Conservation (phyloP, 2,888 invertebrate species). For the Thecophora atra region DNA sequence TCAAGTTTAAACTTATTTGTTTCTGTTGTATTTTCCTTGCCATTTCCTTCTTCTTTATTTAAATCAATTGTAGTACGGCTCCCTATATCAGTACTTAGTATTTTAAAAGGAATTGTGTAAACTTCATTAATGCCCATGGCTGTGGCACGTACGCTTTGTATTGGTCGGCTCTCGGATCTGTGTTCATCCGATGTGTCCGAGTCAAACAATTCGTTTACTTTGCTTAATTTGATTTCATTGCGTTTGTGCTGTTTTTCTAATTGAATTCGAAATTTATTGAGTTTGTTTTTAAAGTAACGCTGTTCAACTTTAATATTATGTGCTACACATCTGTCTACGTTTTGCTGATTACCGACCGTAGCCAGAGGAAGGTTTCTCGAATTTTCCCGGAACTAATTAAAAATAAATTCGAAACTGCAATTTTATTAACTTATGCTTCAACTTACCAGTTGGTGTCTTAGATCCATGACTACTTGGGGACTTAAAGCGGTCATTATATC, state of each 20-base stretch:
- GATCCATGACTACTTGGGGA: constrained; percentile 64
- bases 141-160: constrained; percentile 56
- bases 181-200: constrained; percentile 44
- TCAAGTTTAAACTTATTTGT: constrained; percentile 13
- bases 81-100: constrained; percentile 46
- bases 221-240: constrained; percentile 39
- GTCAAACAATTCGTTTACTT: background rate
- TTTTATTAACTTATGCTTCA: background rate
- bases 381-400: constrained; percentile 56
- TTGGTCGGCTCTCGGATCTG: constrained; percentile 54
- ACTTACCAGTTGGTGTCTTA: constrained; percentile 63
- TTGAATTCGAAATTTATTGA: constrained; percentile 62
- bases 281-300: constrained; percentile 60
- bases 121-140: constrained; percentile 59
- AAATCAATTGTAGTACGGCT: background rate
- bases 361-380: constrained; percentile 54
- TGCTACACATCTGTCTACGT: constrained; percentile 55
- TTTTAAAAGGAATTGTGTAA: constrained; percentile 58
- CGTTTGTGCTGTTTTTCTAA: constrained; percentile 53
- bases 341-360: constrained; percentile 53
- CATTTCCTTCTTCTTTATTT: background rate
- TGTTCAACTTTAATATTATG: constrained; percentile 63
- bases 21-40: constrained; percentile 40
- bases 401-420: background rate
- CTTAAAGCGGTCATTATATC: constrained; percentile 48